Conservation (phyloP, 2,797 vertebrate genomes). For the Ceryle rudis region DNA sequence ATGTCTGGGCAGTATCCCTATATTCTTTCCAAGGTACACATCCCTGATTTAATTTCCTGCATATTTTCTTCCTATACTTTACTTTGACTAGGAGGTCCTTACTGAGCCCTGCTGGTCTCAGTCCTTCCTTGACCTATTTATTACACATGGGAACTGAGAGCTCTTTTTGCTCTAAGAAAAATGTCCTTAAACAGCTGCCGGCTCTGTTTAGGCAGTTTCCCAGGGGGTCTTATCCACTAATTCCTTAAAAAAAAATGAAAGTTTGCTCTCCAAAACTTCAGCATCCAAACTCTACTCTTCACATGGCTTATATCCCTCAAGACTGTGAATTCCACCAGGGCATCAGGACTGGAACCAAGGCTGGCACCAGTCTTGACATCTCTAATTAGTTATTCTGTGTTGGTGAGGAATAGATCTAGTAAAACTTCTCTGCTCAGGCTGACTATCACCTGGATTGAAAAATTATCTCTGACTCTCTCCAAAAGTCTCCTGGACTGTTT, state of each 20-base stretch:
- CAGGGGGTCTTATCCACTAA: background rate
- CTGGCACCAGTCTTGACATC: background rate
- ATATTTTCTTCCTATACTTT: background rate
- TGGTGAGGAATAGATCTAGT: background rate
- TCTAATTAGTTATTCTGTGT: background rate
- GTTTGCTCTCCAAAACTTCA: background rate
- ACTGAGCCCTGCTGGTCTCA: background rate
- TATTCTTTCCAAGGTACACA: background rate
- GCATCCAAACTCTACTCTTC: background rate
- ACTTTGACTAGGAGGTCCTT: background rate
- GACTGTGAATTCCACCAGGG: background rate
- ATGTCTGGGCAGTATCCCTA: background rate
- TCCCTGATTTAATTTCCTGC: background rate
- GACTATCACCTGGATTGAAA: background rate
- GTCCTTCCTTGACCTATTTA: background rate
- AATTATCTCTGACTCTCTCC: background rate
- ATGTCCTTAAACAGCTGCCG: background rate
- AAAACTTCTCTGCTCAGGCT: background rate
- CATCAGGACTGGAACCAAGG: background rate
- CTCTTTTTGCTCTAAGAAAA: background rate
- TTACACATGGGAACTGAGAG: accelerated
- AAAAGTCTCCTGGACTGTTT: background rate
- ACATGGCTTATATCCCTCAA: accelerated
- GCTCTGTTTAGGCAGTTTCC: background rate
- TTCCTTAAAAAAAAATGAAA: background rate